Evolutionary conservation across 1,140 invertebrate genomes (phyloP).

Genomic region (Papilio dardanus): DNA sequence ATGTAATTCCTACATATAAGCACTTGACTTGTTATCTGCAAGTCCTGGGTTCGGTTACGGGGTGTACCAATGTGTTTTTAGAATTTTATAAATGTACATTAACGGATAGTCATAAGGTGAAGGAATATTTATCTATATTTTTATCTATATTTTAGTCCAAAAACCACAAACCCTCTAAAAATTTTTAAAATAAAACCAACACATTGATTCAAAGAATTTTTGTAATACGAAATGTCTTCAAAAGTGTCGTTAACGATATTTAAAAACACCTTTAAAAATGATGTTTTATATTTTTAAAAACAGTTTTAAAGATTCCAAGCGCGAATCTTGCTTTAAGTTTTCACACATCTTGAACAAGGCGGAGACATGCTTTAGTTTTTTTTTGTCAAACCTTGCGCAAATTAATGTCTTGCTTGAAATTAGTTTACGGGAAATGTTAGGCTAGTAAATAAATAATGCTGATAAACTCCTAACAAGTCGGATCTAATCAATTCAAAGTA

Average conservation of each 20-base stretch:
- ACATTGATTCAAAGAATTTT: background rate
- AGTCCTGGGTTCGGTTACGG: too few relatives aligned
- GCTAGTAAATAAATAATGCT: too few relatives aligned
- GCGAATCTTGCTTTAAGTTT: constrained; percentile 13
- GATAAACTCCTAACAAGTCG: background rate
- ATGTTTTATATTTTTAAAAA: background rate
- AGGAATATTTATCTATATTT: background rate
- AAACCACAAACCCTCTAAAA: background rate
- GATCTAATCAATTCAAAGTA: background rate
- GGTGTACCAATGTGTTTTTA: too few relatives aligned
- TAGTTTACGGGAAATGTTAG: background rate
- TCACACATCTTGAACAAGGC: constrained; percentile 1
- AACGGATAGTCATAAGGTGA: background rate
- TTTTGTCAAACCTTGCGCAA: background rate
- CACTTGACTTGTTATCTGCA: too few relatives aligned
- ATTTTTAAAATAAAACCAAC: background rate
- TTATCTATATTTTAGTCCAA: background rate
- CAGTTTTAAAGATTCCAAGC: background rate
- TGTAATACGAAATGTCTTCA: background rate
- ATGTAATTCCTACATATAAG: too few relatives aligned
- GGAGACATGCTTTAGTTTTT: background rate
- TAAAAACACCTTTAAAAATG: background rate
- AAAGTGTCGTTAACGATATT: background rate
- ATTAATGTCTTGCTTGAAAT: background rate
- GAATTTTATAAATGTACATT: too few relatives aligned